A percentile compares a stretch with the other conserved stretches of the same genome.
These are phyloP conservation scores for Semaprochilodus insignis DNA, from an alignment of 2,797 vertebrate genomes.

Conservation along the genomic window DNA sequence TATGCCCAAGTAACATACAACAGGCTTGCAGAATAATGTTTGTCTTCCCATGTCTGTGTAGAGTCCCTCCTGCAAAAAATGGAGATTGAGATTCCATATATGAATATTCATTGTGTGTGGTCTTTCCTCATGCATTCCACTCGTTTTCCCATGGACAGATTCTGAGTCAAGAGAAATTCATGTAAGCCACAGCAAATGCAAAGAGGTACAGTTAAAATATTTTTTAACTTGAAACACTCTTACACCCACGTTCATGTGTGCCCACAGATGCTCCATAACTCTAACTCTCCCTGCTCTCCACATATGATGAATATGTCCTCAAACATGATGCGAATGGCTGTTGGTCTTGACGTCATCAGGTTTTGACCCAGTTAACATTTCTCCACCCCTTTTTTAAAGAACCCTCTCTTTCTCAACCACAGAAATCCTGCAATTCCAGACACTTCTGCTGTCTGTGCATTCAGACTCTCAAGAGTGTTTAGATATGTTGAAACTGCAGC, in stretches of 20 bases:
- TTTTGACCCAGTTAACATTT: slow-evolving; percentile 44
- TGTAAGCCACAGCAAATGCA: slow-evolving; percentile 28
- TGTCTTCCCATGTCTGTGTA: not conserved
- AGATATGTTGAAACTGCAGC: slow-evolving; percentile 42
- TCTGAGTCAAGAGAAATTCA: slow-evolving; percentile 18
- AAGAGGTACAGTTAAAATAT: slow-evolving; percentile 35
- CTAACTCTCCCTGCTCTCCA: slow-evolving; percentile 15
- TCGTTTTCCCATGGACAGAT: slow-evolving; percentile 43
- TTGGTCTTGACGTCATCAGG: slow-evolving; percentile 40
- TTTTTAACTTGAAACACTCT: slow-evolving; percentile 35
- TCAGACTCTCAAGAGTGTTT: slow-evolving; percentile 42
- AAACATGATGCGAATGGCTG: slow-evolving; percentile 25
- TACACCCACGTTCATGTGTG: not conserved
- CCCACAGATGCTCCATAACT: not conserved
- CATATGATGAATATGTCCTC: slow-evolving; percentile 26
- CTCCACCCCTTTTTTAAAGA: slow-evolving; percentile 29
- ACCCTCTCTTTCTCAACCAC: slow-evolving; percentile 43
- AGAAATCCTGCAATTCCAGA: slow-evolving; percentile 18
- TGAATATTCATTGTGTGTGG: slow-evolving; percentile 13
- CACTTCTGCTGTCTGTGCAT: slow-evolving; percentile 45
- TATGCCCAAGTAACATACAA: not conserved
- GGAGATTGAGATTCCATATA: slow-evolving; percentile 4
- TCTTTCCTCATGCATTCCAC: slow-evolving; percentile 58
- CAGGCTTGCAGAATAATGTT: too few species aligned
- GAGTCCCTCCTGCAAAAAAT: not conserved